phyloP scores from a whole-genome alignment of 2,797 vertebrate species.

The Onychomys leucogaster region DNA sequence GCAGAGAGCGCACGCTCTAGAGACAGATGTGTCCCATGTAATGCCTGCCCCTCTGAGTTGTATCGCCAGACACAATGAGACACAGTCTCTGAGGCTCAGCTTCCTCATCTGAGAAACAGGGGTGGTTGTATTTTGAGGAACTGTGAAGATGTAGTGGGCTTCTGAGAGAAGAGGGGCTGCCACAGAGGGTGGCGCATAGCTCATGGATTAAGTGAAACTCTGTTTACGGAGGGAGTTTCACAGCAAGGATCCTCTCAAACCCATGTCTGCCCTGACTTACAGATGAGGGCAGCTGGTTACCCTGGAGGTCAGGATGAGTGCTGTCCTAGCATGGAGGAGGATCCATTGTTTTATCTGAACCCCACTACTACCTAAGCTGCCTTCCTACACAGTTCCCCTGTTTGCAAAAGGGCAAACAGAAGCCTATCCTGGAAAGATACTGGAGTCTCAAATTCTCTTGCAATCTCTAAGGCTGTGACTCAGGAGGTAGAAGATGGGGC shows the following conservation, averaged over 20 bases:
- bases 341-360: neutral
- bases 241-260: neutral
- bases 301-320: neutral
- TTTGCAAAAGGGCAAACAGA: neutral
- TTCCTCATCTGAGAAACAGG: slow-evolving; percentile 28
- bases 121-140: neutral
- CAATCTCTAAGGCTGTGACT: neutral
- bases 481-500: neutral
- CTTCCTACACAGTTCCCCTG: neutral
- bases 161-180: neutral
- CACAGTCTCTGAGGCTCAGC: neutral
- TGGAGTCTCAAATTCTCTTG: neutral
- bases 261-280: neutral
- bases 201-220: neutral
- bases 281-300: neutral
- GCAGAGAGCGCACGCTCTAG: neutral
- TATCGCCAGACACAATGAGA: neutral
- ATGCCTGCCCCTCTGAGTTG: neutral
- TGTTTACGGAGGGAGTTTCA: neutral
- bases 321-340: neutral
- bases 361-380: neutral
- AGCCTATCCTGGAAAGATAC: neutral
- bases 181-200: neutral
- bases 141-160: neutral
- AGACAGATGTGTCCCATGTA: neutral